These are phyloP conservation scores for Cheilosia urbana DNA, from an alignment of 2,888 invertebrate genomes.

Conservation along the genomic window DNA sequence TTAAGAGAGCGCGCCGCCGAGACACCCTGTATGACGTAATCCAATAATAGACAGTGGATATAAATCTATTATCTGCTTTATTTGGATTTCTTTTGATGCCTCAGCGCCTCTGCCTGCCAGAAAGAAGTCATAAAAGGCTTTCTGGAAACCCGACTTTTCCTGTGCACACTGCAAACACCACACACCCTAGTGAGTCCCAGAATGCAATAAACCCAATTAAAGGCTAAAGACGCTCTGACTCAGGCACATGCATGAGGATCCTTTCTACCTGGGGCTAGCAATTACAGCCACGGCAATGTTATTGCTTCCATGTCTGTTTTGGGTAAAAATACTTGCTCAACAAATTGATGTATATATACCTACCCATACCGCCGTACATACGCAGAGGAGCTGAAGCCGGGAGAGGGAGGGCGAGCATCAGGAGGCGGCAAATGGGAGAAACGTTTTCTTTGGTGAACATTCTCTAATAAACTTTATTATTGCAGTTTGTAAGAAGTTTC, in stretches of 20 bases:
- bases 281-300: slow-evolving; percentile 60
- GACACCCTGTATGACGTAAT: slow-evolving; percentile 63
- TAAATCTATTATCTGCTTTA: background rate
- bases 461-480: slow-evolving; percentile 74
- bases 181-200: slow-evolving; percentile 10
- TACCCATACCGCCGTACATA: background rate
- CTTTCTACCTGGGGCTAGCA: slow-evolving; percentile 62
- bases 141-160: background rate
- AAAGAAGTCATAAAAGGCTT: background rate
- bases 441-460: slow-evolving; percentile 56
- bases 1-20: slow-evolving; percentile 44
- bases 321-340: slow-evolving; percentile 47
- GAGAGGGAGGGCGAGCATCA: no score
- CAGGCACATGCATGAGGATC: slow-evolving; percentile 27
- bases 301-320: slow-evolving; percentile 60
- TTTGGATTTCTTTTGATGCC: slow-evolving; percentile 6
- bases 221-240: background rate
- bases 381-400: background rate
- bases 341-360: slow-evolving; percentile 59
- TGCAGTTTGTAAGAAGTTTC: slow-evolving; percentile 73
- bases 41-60: background rate
- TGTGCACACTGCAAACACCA: no score
- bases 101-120: background rate
- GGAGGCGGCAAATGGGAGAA: background rate
- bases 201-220: slow-evolving; percentile 70